Evolutionary conservation across 2,797 vertebrate genomes (phyloP), one percentile per base, ranked within the genome.

Genomic region (Melanogrammus aeglefinus): DNA sequence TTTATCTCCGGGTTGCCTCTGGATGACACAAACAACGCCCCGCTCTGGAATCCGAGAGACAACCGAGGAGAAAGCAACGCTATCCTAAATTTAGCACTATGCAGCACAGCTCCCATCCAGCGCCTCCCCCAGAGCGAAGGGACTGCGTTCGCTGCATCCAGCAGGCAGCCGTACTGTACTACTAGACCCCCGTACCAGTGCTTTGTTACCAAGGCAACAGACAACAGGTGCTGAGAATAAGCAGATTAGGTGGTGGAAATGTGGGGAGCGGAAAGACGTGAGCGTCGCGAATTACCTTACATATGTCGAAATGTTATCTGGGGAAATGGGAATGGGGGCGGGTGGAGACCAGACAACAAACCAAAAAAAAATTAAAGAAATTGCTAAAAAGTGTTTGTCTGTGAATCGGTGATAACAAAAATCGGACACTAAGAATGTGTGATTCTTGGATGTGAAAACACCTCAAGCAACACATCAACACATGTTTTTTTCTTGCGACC

Each of bases 191-290:
- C 35, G 88, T 83, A 86, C 88, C 86, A 90, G 85, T 90, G 89
- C 88, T 92, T 89, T 91, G 94, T 95, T 93, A 93, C 94, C 94
- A 94, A 77, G 93, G 94, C 91, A 94, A 95, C 94, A 70, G 88
- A 92, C 91, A 93, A 93, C 91, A 91, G 89, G 85, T 80, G 38
- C 85, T 86, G 81, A 89, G 84, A 92, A 93, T 85, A 90, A 90
- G 93, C 90, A 90, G 91, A 94, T 94, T 92, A 93, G 82, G 81
- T 74, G 76, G 75, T 81, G 86, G 87, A 86, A 85, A 88, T 89
- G 89, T 88, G 75, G 82, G 85, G 85, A 87, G 83, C 81, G 71
- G 81, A 88, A 91, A 44, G 41, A 12, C 12, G 78, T 84, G 57
- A 86, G 24, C 63, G 0, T 33, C 31, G 9, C 69, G 10, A 27